Conservation (phyloP, 1,140 invertebrate genomes). For the Zaprionus davidi region DNA sequence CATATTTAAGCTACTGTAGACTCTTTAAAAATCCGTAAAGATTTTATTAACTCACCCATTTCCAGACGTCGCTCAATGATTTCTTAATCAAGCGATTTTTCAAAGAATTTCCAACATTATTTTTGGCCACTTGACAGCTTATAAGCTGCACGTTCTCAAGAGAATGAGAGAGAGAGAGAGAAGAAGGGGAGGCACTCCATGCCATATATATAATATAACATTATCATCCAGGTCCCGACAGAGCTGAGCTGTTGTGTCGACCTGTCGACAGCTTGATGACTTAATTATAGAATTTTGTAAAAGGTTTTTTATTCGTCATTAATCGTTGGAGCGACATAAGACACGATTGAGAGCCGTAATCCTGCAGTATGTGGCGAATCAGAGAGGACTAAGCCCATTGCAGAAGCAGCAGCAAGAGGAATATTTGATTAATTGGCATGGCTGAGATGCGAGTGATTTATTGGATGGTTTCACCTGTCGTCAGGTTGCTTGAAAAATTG, state of each 20-base stretch:
- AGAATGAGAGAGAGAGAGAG: not conserved
- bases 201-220: constrained; percentile 19
- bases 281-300: constrained; percentile 66
- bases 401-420: not conserved
- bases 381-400: constrained; percentile 1
- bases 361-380: not conserved
- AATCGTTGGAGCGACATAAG: constrained; percentile 42
- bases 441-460: constrained; percentile 60
- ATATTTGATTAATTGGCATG: constrained; percentile 67
- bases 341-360: not conserved
- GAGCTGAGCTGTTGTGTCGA: constrained; percentile 31
- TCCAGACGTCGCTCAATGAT: constrained; percentile 15
- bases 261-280: constrained; percentile 61
- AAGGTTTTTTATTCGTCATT: constrained; percentile 44
- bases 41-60: constrained; percentile 11
- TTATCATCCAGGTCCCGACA: constrained; percentile 15
- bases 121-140: constrained; percentile 51
- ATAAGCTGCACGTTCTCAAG: constrained; percentile 41
- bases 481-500: constrained; percentile 23
- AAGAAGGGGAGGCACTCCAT: too few species aligned
- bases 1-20: not conserved
- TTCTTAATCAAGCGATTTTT: constrained; percentile 13
- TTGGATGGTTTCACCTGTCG: constrained; percentile 51
- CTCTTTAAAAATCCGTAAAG: not conserved
- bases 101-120: constrained; percentile 35